Base-by-base conservation (phyloP, 2,888 invertebrate genomes). In the Caenorhabditis panamensis region DNA sequence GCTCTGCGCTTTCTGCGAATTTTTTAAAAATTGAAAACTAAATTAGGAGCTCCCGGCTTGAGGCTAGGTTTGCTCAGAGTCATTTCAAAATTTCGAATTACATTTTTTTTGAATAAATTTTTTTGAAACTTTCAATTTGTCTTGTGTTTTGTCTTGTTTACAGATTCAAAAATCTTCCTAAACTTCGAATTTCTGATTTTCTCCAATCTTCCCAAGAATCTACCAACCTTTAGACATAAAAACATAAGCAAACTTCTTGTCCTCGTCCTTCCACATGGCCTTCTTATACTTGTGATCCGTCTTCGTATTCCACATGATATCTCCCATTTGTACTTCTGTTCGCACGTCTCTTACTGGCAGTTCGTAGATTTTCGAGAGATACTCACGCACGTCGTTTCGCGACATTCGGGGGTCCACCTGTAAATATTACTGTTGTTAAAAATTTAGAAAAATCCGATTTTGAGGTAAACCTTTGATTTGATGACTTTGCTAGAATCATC, bases 361-460 rank as follows among this genome's bases (percentile, higher is more conserved):
- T 78, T 95, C 94, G 91, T 99, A 99, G 86, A 99, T 97, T 92
- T 97, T 97, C 91, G 96, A 95, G 85, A 99, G 93, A 92, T 99
- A 99, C 92, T 96, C 96, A 91, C 94, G 94, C 0, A 99, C 93
- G 92, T 99, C 99, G 88, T 93, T 91, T 91, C 93, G 94, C 0
- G 96, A 96, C 98, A 99, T 99, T 72, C 79, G 75, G 5, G 82
- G 75, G 63, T 82, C 79, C 3, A 82, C 79, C 84, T 84, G 61
- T 16, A 82, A 69, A 18, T 9, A 16, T 5, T 3, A 36, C 36
- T 8, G 36, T 36, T 36, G 36, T 16, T 56, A 37, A 53, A 22
- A 44, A 22, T 28, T 2, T 36, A 8, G 54, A 41, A 26, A 56
- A 36, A 28, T 18, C 18, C 24, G n/a, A n/a, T n/a, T n/a, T n/a